Conservation (phyloP, 2,113 vertebrate genomes). For the Erythrolamprus reginae region DNA sequence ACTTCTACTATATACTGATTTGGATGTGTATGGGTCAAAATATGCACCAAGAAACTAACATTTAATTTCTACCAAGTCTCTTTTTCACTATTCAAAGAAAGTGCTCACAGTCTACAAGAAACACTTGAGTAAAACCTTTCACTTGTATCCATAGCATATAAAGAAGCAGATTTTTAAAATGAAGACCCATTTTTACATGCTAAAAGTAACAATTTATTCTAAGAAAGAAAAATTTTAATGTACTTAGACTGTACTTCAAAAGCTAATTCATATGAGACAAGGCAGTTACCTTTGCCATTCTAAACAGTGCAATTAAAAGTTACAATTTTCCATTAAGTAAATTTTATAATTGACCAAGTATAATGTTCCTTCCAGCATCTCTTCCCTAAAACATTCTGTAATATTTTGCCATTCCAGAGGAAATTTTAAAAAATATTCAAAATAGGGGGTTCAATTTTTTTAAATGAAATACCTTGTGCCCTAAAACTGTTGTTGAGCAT, state of each 20-base stretch:
- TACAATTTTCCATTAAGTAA: background rate
- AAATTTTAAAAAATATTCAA: slow-evolving; percentile 17
- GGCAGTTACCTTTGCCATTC: background rate
- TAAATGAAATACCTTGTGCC: background rate
- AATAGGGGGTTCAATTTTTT: slow-evolving; percentile 31
- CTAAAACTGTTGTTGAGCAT: slow-evolving; percentile 27
- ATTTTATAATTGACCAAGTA: slow-evolving; percentile 7
- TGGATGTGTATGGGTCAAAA: background rate
- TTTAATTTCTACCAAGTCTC: background rate
- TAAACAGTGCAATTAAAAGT: slow-evolving; percentile 24
- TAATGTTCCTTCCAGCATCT: slow-evolving; percentile 13
- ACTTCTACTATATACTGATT: too few species aligned
- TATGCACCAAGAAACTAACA: background rate
- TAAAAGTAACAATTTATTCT: slow-evolving; percentile 8
- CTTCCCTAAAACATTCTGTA: slow-evolving; percentile 22
- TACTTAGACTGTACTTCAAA: background rate
- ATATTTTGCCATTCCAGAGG: slow-evolving; percentile 1
- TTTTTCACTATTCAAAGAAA: background rate
- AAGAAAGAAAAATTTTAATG: background rate
- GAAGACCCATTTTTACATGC: background rate
- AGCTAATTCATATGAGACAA: background rate
- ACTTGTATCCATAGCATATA: background rate
- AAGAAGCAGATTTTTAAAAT: background rate
- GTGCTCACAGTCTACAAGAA: background rate
- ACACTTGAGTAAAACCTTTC: background rate